These are phyloP conservation scores for Sarcophaga carnaria DNA, from an alignment of 2,888 invertebrate genomes.

Conservation along the genomic window DNA sequence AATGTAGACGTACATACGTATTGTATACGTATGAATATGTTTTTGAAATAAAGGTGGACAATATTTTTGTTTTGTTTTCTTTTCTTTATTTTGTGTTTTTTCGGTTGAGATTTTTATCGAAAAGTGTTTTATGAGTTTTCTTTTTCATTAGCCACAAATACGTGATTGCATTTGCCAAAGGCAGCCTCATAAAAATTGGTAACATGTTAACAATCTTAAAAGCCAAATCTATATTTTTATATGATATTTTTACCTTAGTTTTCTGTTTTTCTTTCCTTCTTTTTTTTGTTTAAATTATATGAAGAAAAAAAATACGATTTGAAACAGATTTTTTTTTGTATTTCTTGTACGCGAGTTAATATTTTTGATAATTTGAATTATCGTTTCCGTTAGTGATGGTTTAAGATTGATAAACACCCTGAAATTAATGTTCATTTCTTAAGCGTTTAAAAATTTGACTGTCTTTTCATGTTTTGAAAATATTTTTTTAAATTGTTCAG, in stretches of 20 bases:
- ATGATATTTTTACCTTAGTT: not conserved
- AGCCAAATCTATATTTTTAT: conserved; percentile 24
- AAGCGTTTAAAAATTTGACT: not conserved
- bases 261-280: not conserved
- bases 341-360: not conserved
- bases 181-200: conserved; percentile 61
- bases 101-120: conserved; percentile 68
- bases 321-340: conserved; percentile 40
- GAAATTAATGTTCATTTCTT: conserved; percentile 4
- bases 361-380: conserved; percentile 76
- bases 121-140: conserved; percentile 72
- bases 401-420: conserved; percentile 64
- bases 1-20: not conserved
- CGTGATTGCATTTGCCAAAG: conserved; percentile 70
- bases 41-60: not conserved
- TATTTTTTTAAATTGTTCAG: conserved; percentile 1
- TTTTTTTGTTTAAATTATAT: not conserved
- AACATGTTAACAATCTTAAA: conserved; percentile 44
- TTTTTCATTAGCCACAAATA: conserved; percentile 71
- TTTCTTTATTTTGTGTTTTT: not conserved
- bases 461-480: not conserved
- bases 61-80: not conserved
- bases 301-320: not conserved
- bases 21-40: not conserved
- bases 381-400: conserved; percentile 78